phyloP scores from a whole-genome alignment of 2,888 invertebrate species.

The Gerosis bhagava region DNA sequence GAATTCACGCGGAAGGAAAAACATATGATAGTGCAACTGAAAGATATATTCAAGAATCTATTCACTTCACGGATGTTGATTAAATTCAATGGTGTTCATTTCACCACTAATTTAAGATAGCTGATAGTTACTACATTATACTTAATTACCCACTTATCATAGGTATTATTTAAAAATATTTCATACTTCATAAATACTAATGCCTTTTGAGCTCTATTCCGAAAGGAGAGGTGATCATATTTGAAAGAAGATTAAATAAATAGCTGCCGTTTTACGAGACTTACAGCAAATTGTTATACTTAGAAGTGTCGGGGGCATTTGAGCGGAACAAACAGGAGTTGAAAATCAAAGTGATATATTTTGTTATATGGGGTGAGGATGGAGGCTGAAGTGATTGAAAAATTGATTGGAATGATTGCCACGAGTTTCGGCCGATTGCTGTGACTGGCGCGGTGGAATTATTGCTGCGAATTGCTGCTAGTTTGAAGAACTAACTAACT shows the following conservation, averaged over 20 bases:
- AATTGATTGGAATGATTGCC: constrained; percentile 64
- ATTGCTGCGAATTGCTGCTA: constrained; percentile 28
- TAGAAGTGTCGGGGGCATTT: too few species aligned
- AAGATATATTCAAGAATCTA: constrained; percentile 27
- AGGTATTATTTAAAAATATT: too few species aligned
- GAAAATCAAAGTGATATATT: constrained; percentile 9
- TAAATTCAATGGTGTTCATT: too few species aligned
- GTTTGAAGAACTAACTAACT: not conserved
- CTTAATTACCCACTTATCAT: too few species aligned
- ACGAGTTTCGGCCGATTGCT: constrained; percentile 40
- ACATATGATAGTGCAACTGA: constrained; percentile 45
- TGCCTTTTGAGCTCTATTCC: too few species aligned
- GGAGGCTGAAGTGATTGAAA: constrained; percentile 50
- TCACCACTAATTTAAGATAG: too few species aligned
- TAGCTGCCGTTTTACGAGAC: too few species aligned
- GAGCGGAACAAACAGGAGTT: not conserved
- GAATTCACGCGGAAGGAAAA: constrained; percentile 59
- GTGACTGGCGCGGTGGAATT: constrained; percentile 39
- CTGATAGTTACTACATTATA: too few species aligned
- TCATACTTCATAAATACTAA: too few species aligned
- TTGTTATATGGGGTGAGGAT: constrained; percentile 4
- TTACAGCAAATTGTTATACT: too few species aligned
- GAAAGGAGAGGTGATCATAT: too few species aligned
- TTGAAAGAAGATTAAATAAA: too few species aligned
- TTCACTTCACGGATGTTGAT: constrained; percentile 23